Evolutionary conservation across 2,113 vertebrate genomes (phyloP).

Genomic region (Nipponia nippon): DNA sequence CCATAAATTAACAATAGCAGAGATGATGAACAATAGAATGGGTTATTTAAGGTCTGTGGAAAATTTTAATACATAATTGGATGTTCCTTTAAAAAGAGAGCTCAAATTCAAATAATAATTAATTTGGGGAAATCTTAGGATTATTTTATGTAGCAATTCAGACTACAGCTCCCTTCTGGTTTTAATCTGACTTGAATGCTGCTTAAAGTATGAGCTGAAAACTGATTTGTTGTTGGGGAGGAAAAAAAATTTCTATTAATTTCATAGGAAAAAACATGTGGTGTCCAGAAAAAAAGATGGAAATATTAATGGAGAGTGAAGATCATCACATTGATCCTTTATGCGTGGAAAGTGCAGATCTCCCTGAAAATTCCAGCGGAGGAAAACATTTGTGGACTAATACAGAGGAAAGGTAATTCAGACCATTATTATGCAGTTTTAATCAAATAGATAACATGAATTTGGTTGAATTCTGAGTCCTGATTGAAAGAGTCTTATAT

Average conservation of each 20-base stretch:
- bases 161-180: neutral
- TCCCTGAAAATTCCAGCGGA: neutral
- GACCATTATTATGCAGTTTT: neutral
- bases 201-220: neutral
- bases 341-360: neutral
- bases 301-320: slow-evolving; percentile 14
- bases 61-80: neutral
- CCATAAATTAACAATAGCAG: neutral
- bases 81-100: neutral
- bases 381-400: slow-evolving; percentile 13
- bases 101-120: neutral
- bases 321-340: neutral
- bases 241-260: neutral
- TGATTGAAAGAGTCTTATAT: neutral
- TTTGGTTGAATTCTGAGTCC: neutral
- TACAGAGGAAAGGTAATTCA: slow-evolving; percentile 74
- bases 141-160: neutral
- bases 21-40: neutral
- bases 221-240: neutral
- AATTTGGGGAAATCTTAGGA: neutral
- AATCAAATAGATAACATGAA: neutral
- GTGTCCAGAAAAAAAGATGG: slow-evolving; percentile 51
- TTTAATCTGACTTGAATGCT: neutral
- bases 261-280: slow-evolving; percentile 49
- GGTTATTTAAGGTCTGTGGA: neutral